Base-by-base conservation (phyloP, 2,113 vertebrate species). In the Chionodraco myersi region DNA sequence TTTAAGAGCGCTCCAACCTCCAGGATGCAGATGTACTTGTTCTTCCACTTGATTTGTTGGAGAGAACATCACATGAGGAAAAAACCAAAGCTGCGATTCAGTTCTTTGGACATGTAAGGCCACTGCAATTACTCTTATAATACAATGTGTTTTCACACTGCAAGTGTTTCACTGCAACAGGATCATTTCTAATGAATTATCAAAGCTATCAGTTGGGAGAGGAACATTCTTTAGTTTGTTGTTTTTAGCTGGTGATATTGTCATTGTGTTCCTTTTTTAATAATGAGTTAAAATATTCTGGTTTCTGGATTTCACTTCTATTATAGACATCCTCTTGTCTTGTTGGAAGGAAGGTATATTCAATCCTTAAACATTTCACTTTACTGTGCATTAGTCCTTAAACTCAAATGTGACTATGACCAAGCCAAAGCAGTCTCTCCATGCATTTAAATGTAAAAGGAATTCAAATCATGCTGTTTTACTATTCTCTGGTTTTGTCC, bases 1-100 rank as follows among this genome's bases (percentile, higher is more conserved):
- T 45, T 7, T 44, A 65, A 99, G 98, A 97, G 82, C 91, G 89
- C 18, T 95, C 96, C 58, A 86, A 26, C 80, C 91, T 99, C 86
- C 86, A 88, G 88, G 96, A 94, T 63, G 93, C 94, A 48, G 96
- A 98, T 85, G 93, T 99, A 85, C 93, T 97, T 5, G 93, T 99
- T 80, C 93, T 99, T 88, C 96, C 96, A 1, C 95, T 99, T 45
- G 97, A 99, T 92, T 86, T 99, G 93, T 93, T 94, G 48, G 92
- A 97, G 15, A 93, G 93, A 64, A 89, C 80, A 65, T 94, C 95
- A 16, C 98, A 99, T 10, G 92, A 96, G 83, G 91, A 63, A 57
- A 97, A 96, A 81, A 95, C 96, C 7, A 94, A 94, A 76, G 86
- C 78, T 0, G 96, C 93, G n/a, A 89, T 99, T 60, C 88, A 95